Percentiles rank a stretch among this genome's conserved stretches.
Conservation (phyloP, 2,113 vertebrate species). For the Pitta sordida region DNA sequence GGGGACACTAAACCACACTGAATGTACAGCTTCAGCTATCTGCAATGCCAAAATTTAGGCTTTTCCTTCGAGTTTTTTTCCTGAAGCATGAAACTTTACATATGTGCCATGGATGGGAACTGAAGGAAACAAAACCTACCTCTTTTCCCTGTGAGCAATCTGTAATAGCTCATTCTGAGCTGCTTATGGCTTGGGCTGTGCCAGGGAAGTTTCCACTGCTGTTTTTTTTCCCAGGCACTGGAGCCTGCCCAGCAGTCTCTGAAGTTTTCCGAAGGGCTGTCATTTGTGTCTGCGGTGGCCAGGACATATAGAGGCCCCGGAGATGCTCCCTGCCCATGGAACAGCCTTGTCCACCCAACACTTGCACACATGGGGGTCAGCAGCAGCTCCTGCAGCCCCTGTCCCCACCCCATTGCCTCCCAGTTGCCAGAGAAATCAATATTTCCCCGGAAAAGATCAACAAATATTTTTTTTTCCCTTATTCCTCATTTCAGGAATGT, state of each 20-base stretch:
- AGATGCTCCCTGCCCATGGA: neutral
- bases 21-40: neutral
- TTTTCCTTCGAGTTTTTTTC: neutral
- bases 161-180: neutral
- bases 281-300: neutral
- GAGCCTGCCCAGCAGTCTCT: neutral
- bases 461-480: rapidly evolving
- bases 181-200: neutral
- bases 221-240: neutral
- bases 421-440: neutral
- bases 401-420: neutral
- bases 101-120: neutral
- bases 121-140: neutral
- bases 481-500: neutral
- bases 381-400: rapidly evolving
- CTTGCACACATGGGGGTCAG: neutral
- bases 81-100: neutral
- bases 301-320: neutral
- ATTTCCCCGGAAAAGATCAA: neutral
- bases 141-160: neutral
- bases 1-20: neutral
- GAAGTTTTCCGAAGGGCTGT: neutral
- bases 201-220: neutral
- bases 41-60: neutral
- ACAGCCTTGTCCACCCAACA: rapidly evolving